Evolutionary conservation across 1,140 invertebrate species (phyloP).

Genomic region (Drosophila auraria): DNA sequence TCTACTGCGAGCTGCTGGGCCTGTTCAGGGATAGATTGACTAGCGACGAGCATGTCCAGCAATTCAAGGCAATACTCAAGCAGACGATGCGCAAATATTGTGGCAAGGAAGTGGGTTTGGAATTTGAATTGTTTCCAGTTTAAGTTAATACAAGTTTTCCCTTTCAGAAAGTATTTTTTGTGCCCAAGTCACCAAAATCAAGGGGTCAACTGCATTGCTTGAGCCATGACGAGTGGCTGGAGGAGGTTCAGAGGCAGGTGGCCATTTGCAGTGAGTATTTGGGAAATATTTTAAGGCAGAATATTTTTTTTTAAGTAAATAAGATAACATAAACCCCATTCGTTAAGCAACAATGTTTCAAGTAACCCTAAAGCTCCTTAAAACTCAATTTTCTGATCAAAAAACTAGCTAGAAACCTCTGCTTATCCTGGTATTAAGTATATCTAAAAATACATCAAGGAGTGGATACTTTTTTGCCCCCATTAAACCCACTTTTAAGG

Average conservation of each 20-base stretch:
- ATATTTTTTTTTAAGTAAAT: neutral
- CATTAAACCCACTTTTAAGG: neutral
- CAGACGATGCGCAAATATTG: conserved; percentile 86
- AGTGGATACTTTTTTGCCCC: too few relatives aligned
- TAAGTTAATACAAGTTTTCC: too few relatives aligned
- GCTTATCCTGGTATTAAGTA: neutral
- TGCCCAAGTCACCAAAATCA: conserved; percentile 69
- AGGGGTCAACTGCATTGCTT: conserved; percentile 55
- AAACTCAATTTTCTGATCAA: neutral
- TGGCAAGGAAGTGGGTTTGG: conserved; percentile 67
- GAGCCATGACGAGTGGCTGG: conserved; percentile 78
- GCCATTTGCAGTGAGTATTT: conserved; percentile 79
- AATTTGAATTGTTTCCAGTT: neutral
- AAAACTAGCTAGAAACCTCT: neutral
- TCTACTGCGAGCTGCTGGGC: conserved; percentile 90
- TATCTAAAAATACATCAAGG: neutral
- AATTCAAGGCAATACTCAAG: conserved; percentile 89
- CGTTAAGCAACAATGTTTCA: too few relatives aligned
- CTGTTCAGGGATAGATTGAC: conserved; percentile 93
- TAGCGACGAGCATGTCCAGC: conserved; percentile 88
- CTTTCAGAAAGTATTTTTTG: conserved; percentile 77
- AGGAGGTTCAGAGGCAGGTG: conserved; percentile 76
- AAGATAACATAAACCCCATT: too few relatives aligned
- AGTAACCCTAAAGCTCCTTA: too few relatives aligned
- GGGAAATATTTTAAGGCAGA: too few relatives aligned